phyloP scores from a whole-genome alignment of 2,113 vertebrate species.

The Anoura caudifer region DNA sequence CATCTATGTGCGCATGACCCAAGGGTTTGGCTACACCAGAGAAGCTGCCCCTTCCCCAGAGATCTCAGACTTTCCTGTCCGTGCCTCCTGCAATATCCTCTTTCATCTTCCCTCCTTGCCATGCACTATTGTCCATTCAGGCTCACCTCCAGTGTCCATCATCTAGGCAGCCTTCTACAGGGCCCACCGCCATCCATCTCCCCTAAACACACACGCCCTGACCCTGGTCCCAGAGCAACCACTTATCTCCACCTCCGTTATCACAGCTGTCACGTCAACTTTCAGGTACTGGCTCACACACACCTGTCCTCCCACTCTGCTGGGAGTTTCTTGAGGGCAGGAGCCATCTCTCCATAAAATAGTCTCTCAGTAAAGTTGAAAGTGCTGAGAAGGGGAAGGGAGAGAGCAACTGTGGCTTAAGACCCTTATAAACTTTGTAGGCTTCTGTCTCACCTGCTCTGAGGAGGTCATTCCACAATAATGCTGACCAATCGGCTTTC shows the following conservation, averaged over 20 bases:
- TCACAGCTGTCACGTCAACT: not conserved
- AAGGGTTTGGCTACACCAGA: not conserved
- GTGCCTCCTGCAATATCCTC: not conserved
- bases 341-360: not conserved
- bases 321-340: not conserved
- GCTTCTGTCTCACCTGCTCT: not conserved
- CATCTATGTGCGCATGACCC: not conserved
- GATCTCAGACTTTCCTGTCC: not conserved
- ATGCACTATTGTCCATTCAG: not conserved
- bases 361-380: not conserved
- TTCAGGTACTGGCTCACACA: not conserved
- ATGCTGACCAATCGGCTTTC: not conserved
- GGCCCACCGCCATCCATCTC: not conserved
- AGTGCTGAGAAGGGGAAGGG: not conserved
- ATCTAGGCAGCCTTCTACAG: not conserved
- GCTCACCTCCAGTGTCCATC: too few relatives aligned
- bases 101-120: not conserved
- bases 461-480: not conserved
- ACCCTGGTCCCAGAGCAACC: not conserved
- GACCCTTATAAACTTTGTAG: not conserved
- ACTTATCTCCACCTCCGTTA: not conserved
- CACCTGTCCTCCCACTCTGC: not conserved
- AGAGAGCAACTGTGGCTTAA: not conserved
- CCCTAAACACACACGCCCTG: not conserved
- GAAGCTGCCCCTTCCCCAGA: not conserved